Evolutionary conservation across 92 coral and sea anemone species (phyloP), one percentile per base, ranked within the genome.

Genomic region (Phymanthus crucifer): DNA sequence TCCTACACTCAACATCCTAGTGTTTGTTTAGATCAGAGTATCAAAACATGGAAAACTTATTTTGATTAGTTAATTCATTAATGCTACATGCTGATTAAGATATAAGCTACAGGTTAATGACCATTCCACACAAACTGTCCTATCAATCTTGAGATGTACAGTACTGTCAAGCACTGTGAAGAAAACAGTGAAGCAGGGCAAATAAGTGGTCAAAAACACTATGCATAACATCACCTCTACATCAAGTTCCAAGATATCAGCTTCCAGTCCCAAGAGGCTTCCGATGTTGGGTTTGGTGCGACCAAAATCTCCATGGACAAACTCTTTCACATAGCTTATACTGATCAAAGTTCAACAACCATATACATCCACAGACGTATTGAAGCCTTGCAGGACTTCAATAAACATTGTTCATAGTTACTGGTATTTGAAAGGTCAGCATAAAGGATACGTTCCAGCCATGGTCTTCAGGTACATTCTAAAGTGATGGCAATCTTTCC

Each of bases 251-350:
- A 96, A 70, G 40, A 96, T 96, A 82, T 96, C 99, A 14, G 93
- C 89, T 75, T 93, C 96, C 70, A 83, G 83, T 24, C 80, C 83
- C 74, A 96, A 77, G 31, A 96, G 77, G 24, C 80, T 80, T 26
- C 92, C 92, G 38, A 96, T 83, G 77, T 83, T 89, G 29, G 99
- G 99, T 66, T 91, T 88, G 1, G 99, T 96, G 52, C 99, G 87
- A 16, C 99, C 99, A 69, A 96, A 96, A 85, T 96, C 99, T 37
- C 99, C 97, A 82, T 96, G 99, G 23, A 91, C 99, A 79, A 96
- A 96, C 89, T 96, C 99, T 58, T 96, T 96, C n/a, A 96, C 81
- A 77, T 96, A 96, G 40, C 99, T 96, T 3, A 19, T 82, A 32
- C 26, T 16, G 65, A 77, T 87, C 66, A 78, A 76, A 81, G 87